Evolutionary conservation across 2,113 vertebrate species (phyloP).

Genomic region (Acrocephalus kingi): DNA sequence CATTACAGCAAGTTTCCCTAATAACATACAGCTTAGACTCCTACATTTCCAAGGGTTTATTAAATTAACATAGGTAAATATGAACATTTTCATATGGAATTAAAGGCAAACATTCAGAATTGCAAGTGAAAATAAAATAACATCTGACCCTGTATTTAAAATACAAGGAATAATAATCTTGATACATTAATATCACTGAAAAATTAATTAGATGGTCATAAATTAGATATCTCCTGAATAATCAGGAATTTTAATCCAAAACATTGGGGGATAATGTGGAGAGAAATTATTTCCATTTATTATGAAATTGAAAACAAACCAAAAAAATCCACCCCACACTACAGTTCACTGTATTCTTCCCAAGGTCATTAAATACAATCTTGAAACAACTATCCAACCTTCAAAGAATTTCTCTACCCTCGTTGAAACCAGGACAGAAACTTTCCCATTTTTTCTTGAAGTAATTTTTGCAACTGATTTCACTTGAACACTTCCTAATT

Average conservation of each 20-base stretch:
- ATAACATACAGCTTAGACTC: not conserved
- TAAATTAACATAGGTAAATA: not conserved
- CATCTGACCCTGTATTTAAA: not conserved
- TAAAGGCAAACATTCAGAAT: not conserved
- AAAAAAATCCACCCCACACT: not conserved
- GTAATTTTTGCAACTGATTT: not conserved
- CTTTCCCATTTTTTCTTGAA: not conserved
- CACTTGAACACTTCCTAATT: not conserved
- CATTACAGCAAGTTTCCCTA: not conserved
- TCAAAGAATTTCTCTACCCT: not conserved
- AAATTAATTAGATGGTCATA: not conserved
- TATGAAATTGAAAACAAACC: not conserved
- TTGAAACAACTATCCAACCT: not conserved
- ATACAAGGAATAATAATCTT: not conserved
- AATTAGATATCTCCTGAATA: not conserved
- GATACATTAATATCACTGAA: not conserved
- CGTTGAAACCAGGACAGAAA: not conserved
- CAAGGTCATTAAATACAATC: not conserved
- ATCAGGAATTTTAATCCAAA: not conserved
- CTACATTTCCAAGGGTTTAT: not conserved
- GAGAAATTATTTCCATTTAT: not conserved
- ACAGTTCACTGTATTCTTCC: not conserved
- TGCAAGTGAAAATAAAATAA: not conserved
- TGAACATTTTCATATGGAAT: not conserved
- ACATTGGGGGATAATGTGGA: rapidly evolving